A percentile compares a stretch with the other conserved stretches of the same genome.
phyloP scores from a whole-genome alignment of 2,113 vertebrate species.

The Etheostoma spectabile region DNA sequence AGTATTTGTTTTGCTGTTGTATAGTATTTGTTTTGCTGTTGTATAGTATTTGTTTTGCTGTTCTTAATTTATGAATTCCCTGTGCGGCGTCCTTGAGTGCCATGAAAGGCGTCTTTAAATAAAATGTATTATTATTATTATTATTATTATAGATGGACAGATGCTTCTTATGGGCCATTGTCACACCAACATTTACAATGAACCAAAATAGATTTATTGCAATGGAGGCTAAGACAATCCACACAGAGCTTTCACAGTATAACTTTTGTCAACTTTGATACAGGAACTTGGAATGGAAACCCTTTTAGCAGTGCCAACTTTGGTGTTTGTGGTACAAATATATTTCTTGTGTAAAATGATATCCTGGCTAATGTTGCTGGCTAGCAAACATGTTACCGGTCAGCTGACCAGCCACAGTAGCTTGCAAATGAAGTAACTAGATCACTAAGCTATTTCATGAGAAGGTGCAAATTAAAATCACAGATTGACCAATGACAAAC shows the following conservation, averaged over 20 bases:
- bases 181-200: not conserved
- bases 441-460: not conserved
- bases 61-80: too few species aligned
- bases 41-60: too few species aligned
- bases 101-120: too few species aligned
- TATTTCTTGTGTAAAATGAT: not conserved
- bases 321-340: not conserved
- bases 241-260: not conserved
- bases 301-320: not conserved
- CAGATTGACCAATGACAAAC: not conserved
- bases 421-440: not conserved
- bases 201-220: not conserved
- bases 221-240: not conserved
- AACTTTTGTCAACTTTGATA: not conserved
- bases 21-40: too few species aligned
- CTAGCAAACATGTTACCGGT: not conserved
- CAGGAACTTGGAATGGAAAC: not conserved
- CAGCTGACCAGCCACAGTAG: not conserved
- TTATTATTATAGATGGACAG: slow-evolving; percentile 6
- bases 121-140: too few species aligned
- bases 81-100: too few species aligned
- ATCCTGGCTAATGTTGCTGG: not conserved
- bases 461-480: not conserved
- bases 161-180: not conserved
- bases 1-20: too few species aligned